These are phyloP conservation scores for Suncus etruscus DNA, from an alignment of 2,113 vertebrate species.

Conservation along the genomic window DNA sequence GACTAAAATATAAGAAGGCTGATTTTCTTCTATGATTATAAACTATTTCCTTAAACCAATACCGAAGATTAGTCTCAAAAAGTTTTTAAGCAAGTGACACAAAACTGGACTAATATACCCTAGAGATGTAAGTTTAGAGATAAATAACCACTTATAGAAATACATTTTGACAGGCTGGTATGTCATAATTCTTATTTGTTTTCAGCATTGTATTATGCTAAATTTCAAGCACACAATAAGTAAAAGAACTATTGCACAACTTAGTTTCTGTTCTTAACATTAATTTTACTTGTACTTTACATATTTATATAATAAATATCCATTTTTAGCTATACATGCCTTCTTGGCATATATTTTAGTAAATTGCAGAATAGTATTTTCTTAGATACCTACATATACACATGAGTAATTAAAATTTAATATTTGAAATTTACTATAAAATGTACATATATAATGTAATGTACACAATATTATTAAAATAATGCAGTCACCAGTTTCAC, in stretches of 20 bases:
- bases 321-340: neutral
- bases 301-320: neutral
- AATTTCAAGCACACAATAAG: constrained; percentile 22
- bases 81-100: neutral
- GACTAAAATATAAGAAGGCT: constrained; percentile 1
- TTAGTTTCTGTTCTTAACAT: neutral
- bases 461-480: neutral
- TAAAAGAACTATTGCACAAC: neutral
- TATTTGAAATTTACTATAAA: neutral
- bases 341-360: neutral
- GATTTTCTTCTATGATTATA: constrained; percentile 34
- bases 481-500: neutral
- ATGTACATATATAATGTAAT: neutral
- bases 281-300: neutral
- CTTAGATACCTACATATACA: neutral
- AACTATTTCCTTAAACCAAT: constrained; percentile 13
- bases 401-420: constrained; percentile 17
- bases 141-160: neutral
- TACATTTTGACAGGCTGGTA: neutral
- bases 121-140: neutral
- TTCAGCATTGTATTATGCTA: constrained; percentile 46
- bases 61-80: neutral
- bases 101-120: neutral
- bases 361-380: constrained; percentile 6
- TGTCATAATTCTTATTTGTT: neutral